Evolutionary conservation across 2,888 invertebrate species (phyloP), one percentile per base, ranked within the genome.

Genomic region (Zygaena filipendulae): DNA sequence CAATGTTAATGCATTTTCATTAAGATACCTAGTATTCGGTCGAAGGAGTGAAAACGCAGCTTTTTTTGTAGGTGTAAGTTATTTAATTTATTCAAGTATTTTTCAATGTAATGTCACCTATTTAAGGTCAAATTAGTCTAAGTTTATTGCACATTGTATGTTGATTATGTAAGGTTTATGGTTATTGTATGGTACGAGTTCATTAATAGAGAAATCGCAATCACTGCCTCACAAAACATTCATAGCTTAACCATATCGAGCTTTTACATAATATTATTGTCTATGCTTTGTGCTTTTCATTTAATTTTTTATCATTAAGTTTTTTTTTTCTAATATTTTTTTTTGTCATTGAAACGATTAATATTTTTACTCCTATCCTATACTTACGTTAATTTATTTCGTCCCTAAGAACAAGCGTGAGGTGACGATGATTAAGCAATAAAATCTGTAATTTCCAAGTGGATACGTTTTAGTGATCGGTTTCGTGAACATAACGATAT

Each of bases 151-250:
- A 57, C 53, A 39, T 36, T n/a, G 35, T 49, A 35, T 26, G 25
- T 31, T 44, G 39, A 36, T n/a, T 40, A 39, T 38, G 31, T 49
- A 47, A 47, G 36, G 40, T 37, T 28, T 48, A 43, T 49, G 44
- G 47, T 53, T 44, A 49, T 52, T 52, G 52, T 62, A 50, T n/a
- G n/a, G n/a, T n/a, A n/a, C n/a, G n/a, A n/a, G n/a, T n/a, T n/a
- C n/a, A n/a, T n/a, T 45, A 49, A 64, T 68, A 66, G 60, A 60
- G 48, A 45, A n/a, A 60, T 62, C 67, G 77, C 74, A 72, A 71
- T 77, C 77, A 79, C 75, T 79, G 79, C 77, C 77, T 79, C 79
- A 72, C 79, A 61, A 68, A 56, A 77, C 77, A 79, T 77, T 77
- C 79, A 72, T 77, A 71, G 79, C 77, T 77, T 74, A 66, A 58